phyloP scores from a whole-genome alignment of 2,888 invertebrate genomes.

The Oasisia sp. region DNA sequence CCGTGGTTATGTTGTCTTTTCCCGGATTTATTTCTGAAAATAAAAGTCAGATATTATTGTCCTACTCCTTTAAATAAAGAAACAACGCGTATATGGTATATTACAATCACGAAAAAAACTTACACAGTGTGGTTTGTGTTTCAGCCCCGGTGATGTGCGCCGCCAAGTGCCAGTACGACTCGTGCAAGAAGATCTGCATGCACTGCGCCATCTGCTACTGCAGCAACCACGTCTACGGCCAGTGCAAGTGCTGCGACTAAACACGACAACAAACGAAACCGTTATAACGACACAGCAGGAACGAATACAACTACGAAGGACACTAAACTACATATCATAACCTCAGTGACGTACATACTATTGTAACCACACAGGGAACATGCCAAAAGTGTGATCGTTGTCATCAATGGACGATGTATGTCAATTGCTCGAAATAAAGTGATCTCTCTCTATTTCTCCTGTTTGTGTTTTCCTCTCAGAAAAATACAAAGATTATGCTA shows the following conservation, averaged over 20 bases:
- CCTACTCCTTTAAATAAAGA: no score
- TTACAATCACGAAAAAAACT: no score
- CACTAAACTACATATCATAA: not conserved
- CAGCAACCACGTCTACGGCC: not conserved
- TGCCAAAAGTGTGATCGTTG: not conserved
- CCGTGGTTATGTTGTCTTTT: no score
- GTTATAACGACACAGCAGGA: not conserved
- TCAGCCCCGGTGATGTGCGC: conserved; percentile 4
- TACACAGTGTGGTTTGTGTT: not conserved
- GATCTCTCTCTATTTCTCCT: not conserved
- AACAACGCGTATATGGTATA: no score
- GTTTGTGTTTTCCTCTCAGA: not conserved
- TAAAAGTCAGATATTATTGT: no score
- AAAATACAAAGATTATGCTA: no score
- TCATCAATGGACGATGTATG: not conserved
- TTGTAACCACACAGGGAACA: not conserved
- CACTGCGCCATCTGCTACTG: conserved; percentile 17
- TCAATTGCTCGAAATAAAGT: not conserved
- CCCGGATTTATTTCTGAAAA: no score
- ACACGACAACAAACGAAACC: not conserved
- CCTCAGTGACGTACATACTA: not conserved
- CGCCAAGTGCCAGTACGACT: conserved; percentile 12
- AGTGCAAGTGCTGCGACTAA: conserved; percentile 6
- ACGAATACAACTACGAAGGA: not conserved
- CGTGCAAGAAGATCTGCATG: not conserved